Percentiles rank a stretch among this genome's conserved stretches.
Evolutionary conservation across 1,140 invertebrate species (phyloP).

Genomic region (Episyrphus balteatus): DNA sequence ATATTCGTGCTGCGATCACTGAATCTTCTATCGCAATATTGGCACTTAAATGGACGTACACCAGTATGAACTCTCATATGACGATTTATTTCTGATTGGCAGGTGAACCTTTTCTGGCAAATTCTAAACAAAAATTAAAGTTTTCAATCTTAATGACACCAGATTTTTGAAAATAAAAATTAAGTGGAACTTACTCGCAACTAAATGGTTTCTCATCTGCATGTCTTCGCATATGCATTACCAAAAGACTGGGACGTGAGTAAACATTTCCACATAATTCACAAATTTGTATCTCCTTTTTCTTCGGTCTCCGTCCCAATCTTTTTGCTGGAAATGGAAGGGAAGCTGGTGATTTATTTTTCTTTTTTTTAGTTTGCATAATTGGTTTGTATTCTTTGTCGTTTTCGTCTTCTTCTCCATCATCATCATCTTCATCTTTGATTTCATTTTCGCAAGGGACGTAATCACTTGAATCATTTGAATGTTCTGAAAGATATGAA

Average conservation of each 20-base stretch:
- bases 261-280: slow-evolving; percentile 33
- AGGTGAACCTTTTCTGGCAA: slow-evolving; percentile 27
- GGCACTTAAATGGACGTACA: slow-evolving; percentile 53
- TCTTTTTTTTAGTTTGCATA: slow-evolving; percentile 10
- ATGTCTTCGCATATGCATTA: slow-evolving; percentile 33
- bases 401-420: slow-evolving; percentile 17
- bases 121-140: slow-evolving; percentile 13
- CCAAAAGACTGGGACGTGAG: slow-evolving; percentile 24
- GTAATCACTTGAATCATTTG: slow-evolving; percentile 15
- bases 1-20: slow-evolving; percentile 48
- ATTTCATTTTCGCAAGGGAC: slow-evolving; percentile 27
- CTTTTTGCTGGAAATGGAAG: slow-evolving; percentile 5
- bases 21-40: slow-evolving; percentile 59
- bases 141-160: not conserved
- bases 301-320: slow-evolving; percentile 14
- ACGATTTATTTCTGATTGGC: slow-evolving; percentile 26
- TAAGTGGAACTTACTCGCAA: slow-evolving; percentile 20
- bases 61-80: slow-evolving; percentile 32
- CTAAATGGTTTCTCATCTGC: slow-evolving; percentile 29
- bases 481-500: slow-evolving; percentile 4
- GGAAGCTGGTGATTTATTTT: slow-evolving; percentile 16
- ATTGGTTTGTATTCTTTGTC: not conserved
- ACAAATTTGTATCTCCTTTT: slow-evolving; percentile 25
- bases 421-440: slow-evolving; percentile 19
- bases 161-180: not conserved